Evolutionary conservation across 2,888 invertebrate species (phyloP).

Genomic region (Erannis defoliaria): DNA sequence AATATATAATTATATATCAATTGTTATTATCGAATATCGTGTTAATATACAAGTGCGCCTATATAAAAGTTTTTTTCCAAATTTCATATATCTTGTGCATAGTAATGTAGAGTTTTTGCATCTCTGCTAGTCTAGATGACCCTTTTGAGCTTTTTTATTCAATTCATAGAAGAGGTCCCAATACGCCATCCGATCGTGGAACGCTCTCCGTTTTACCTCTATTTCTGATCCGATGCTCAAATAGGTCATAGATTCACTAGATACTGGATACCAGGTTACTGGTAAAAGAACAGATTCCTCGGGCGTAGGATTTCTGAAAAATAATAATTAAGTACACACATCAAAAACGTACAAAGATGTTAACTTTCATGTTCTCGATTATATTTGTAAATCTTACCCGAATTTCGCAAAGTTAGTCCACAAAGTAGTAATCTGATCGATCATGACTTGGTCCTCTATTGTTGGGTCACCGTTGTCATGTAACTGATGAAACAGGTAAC

Average conservation of each 20-base stretch:
- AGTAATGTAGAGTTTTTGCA: not conserved
- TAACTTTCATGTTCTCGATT: conserved; percentile 5
- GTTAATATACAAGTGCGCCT: too few species aligned
- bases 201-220: conserved; percentile 47
- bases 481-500: conserved; percentile 58
- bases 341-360: not conserved
- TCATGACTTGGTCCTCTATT: conserved; percentile 53
- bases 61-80: too few species aligned
- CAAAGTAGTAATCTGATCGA: conserved; percentile 58
- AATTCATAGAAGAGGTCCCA: conserved; percentile 58
- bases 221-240: conserved; percentile 51
- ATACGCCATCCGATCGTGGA: conserved; percentile 53
- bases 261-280: conserved; percentile 51
- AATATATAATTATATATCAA: too few species aligned
- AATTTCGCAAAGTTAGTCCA: conserved; percentile 65
- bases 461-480: conserved; percentile 46
- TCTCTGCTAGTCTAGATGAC: conserved; percentile 23
- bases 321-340: not conserved
- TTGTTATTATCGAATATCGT: too few species aligned
- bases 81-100: too few species aligned
- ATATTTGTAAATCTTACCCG: conserved; percentile 48
- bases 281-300: conserved; percentile 51
- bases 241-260: conserved; percentile 42
- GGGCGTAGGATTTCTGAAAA: conserved; percentile 57
- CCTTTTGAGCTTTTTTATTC: conserved; percentile 43